Evolutionary conservation across 2,113 vertebrate genomes (phyloP), one percentile per base, ranked within the genome.

Genomic region (Myrmophylax atrothorax): DNA sequence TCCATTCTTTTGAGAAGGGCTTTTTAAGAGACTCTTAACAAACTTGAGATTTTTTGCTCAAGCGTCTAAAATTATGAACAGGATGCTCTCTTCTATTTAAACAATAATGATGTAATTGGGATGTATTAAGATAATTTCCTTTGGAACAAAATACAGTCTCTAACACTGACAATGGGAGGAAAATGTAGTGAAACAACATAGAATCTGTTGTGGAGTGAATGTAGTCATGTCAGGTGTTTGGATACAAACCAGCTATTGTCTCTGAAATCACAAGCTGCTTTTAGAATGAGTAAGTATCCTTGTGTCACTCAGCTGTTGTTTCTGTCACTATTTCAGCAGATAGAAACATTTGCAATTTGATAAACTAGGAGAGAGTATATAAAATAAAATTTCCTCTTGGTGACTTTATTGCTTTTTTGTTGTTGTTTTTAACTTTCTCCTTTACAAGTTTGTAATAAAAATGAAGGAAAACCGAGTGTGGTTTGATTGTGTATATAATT

Each of bases 121-220:
- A 80, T 90, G n/a, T 87, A 85, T 85, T 95, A 83, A 90, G 85
- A 75, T 92, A 89, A 96, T 97, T 97, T 98, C 96, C 97, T 98
- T 76, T 98, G 94, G 93, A 96, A 96, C 92, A 96, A 94, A 96
- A 94, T 93, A 83, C 72, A 78, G 58, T 95, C 96, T 98, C 95
- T 93, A 95, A 87, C 42, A 14, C 92, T 96, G 81, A 98, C 98
- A 98, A 98, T 98, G 93, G 96, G 84, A 98, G 98, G 98, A 98
- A 98, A 98, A 97, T 91, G 66, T 81, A 87, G 87, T 96, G 94
- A 96, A 97, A 94, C 89, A 97, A 94, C 79, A 91, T 77, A 87
- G 56, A 94, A 75, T 92, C 74, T 79, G 82, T 93, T 90, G 85
- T 96, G 93, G 89, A 91, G 77, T 84, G n/a, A 68, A 60, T 85